These are phyloP conservation scores for Leptinotarsa haldemani DNA, from an alignment of 2,888 invertebrate genomes.

Conservation along the genomic window DNA sequence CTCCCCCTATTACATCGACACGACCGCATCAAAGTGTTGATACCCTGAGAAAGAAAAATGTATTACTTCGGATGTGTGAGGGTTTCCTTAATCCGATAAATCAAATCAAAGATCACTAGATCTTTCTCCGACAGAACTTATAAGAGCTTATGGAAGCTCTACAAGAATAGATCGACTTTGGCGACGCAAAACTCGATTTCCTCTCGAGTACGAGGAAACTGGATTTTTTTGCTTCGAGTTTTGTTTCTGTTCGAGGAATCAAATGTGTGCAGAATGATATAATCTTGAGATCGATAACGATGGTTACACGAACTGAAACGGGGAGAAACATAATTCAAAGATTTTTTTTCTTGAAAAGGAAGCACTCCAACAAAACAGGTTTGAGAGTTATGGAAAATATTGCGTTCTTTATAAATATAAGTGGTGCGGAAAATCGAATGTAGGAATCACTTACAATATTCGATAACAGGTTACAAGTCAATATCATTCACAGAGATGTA, in stretches of 20 bases:
- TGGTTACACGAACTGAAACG: not conserved
- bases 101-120: conserved; percentile 61
- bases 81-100: conserved; percentile 61
- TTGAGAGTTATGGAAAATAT: too few species aligned
- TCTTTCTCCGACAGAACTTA: conserved; percentile 50
- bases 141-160: conserved; percentile 49
- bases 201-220: conserved; percentile 14
- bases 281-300: conserved; percentile 4
- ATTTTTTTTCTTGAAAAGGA: too few species aligned
- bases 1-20: conserved; percentile 43
- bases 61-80: conserved; percentile 53
- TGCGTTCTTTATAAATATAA: too few species aligned
- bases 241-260: conserved; percentile 22
- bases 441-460: too few species aligned
- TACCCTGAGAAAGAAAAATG: conserved; percentile 55
- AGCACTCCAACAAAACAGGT: too few species aligned
- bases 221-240: conserved; percentile 18
- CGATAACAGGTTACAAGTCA: too few species aligned
- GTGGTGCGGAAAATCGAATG: too few species aligned
- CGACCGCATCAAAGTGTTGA: conserved; percentile 52
- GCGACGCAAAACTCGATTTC: conserved; percentile 43
- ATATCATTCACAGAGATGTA: too few species aligned
- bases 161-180: conserved; percentile 45
- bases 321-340: too few species aligned
- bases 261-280: conserved; percentile 6